A percentile compares a stretch with the other conserved stretches of the same genome.
Evolutionary conservation across 2,113 vertebrate species (phyloP).

Genomic region (Ornithorhynchus anatinus): DNA sequence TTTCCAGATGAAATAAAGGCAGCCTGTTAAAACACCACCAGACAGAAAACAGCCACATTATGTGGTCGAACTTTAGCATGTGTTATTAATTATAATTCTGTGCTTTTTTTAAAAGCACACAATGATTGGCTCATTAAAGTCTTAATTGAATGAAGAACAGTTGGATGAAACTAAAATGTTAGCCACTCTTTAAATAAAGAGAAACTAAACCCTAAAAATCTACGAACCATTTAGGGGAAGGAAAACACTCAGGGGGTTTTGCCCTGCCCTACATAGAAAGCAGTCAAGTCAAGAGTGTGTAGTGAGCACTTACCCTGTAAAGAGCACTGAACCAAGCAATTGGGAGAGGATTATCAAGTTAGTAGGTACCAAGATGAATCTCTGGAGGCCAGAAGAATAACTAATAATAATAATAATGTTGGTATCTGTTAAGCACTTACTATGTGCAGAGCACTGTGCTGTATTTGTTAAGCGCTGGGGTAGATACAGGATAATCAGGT

Average conservation of each 20-base stretch:
- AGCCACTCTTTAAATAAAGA: conserved; percentile 22
- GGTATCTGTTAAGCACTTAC: too few species aligned
- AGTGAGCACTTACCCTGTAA: too few species aligned
- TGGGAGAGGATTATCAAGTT: too few species aligned
- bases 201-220: not conserved
- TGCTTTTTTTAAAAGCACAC: conserved; percentile 17
- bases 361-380: too few species aligned
- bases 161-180: conserved; percentile 1
- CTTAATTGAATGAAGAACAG: not conserved
- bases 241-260: not conserved
- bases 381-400: too few species aligned
- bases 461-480: too few species aligned
- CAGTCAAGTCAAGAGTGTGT: too few species aligned
- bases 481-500: too few species aligned
- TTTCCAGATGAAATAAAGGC: conserved; percentile 27
- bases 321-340: too few species aligned
- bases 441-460: too few species aligned
- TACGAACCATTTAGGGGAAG: not conserved
- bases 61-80: conserved; percentile 10
- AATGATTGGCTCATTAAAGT: conserved; percentile 27
- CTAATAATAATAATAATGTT: too few species aligned
- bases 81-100: conserved; percentile 24
- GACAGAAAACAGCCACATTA: not conserved
- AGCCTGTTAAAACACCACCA: conserved; percentile 9
- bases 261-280: conserved; percentile 6